Conservation (phyloP, 2,797 vertebrate genomes). For the Tauraco hartlaubi region DNA sequence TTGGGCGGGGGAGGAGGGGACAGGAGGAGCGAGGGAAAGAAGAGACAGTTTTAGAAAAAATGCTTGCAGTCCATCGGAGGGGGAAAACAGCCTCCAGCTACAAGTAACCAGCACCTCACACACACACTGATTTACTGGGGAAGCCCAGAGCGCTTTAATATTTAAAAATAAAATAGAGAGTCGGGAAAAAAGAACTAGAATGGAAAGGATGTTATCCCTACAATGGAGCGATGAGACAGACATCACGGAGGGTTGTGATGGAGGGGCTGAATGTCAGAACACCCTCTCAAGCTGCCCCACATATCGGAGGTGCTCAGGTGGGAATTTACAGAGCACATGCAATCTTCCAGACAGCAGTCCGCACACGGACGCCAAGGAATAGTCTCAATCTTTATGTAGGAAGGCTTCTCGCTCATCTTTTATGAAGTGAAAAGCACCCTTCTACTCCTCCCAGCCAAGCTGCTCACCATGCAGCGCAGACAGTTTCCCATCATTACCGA, state of each 20-base stretch:
- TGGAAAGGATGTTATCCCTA: not conserved
- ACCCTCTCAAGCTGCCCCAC: not conserved
- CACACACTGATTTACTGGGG: slow-evolving; percentile 60
- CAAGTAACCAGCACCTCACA: slow-evolving; percentile 64
- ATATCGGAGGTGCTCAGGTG: not conserved
- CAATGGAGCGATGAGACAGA: not conserved
- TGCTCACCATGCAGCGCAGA: not conserved
- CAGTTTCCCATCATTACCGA: not conserved
- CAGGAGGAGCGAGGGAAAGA: slow-evolving; percentile 57
- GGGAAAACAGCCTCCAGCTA: slow-evolving; percentile 73
- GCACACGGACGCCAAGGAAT: not conserved
- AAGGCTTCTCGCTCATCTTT: not conserved
- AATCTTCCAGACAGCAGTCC: not conserved
- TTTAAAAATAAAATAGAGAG: slow-evolving; percentile 58
- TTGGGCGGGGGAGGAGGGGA: slow-evolving; percentile 58
- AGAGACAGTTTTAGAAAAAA: slow-evolving; percentile 66
- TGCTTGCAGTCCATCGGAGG: slow-evolving; percentile 69
- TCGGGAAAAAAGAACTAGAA: not conserved
- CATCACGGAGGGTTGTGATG: not conserved
- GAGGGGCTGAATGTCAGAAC: not conserved
- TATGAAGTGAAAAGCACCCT: not conserved
- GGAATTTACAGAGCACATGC: not conserved
- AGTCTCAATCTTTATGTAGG: not conserved
- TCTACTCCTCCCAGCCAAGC: not conserved
- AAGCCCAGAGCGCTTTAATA: slow-evolving; percentile 64